Conservation (phyloP, 92 coral and sea anemone genomes). For the Paramuricea clavata region DNA sequence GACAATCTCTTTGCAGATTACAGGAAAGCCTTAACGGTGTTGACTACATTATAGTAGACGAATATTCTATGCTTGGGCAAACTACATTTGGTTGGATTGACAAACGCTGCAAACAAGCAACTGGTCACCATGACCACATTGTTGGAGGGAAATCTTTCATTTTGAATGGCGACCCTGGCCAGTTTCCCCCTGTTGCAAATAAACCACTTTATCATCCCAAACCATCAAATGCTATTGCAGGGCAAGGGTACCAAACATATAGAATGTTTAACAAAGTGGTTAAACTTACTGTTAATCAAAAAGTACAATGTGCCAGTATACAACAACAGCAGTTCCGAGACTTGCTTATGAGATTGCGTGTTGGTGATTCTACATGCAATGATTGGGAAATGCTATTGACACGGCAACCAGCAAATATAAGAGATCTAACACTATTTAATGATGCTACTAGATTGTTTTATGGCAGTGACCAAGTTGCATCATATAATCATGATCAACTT, state of each 20-base stretch:
- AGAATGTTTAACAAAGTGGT: slow-evolving; percentile 15
- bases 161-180: neutral
- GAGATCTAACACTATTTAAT: slow-evolving; percentile 24
- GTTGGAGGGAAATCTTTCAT: slow-evolving; percentile 18
- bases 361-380: slow-evolving; percentile 50
- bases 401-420: slow-evolving; percentile 40
- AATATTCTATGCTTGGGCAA: slow-evolving; percentile 44
- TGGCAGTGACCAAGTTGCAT: slow-evolving; percentile 53
- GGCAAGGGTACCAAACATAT: slow-evolving; percentile 50
- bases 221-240: slow-evolving; percentile 48
- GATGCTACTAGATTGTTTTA: slow-evolving; percentile 58
- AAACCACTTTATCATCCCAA: slow-evolving; percentile 16
- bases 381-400: slow-evolving; percentile 57
- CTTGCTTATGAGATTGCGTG: slow-evolving; percentile 54
- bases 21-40: slow-evolving; percentile 39
- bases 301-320: slow-evolving; percentile 44
- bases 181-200: slow-evolving; percentile 1
- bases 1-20: slow-evolving; percentile 43
- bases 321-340: slow-evolving; percentile 50
- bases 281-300: slow-evolving; percentile 32
- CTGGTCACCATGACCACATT: slow-evolving; percentile 18
- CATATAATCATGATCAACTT: slow-evolving; percentile 55
- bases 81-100: slow-evolving; percentile 27
- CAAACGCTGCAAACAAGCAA: slow-evolving; percentile 16
- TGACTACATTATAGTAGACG: slow-evolving; percentile 44